These are phyloP conservation scores for Momotus momota DNA, from an alignment of 2,797 vertebrate genomes.

Conservation along the genomic window DNA sequence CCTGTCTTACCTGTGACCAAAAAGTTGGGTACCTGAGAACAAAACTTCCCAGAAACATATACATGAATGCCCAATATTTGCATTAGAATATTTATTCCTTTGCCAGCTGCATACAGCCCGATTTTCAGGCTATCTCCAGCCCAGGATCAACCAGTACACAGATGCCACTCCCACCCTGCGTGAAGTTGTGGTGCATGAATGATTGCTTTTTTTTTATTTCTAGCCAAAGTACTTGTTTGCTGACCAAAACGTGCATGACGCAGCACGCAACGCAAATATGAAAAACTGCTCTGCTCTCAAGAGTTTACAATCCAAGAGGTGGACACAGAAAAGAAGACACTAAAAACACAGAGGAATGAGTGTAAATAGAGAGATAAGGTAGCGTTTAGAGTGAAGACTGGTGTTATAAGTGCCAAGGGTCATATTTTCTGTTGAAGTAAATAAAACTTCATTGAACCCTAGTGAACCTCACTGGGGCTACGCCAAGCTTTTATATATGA, in stretches of 20 bases:
- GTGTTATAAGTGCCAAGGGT: conserved; percentile 3
- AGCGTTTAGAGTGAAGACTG: background rate
- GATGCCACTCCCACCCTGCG: background rate
- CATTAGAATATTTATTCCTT: background rate
- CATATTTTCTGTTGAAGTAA: conserved; percentile 14
- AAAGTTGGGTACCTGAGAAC: background rate
- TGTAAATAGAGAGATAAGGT: background rate
- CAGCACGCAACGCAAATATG: background rate
- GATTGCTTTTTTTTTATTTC: background rate
- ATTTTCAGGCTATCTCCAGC: background rate
- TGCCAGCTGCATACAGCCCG: background rate
- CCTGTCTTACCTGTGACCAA: background rate
- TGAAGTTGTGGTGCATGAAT: background rate
- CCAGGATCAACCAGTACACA: background rate
- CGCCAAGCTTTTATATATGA: background rate
- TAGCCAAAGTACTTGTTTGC: background rate
- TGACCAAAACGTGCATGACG: background rate
- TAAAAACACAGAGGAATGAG: background rate
- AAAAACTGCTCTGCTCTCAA: background rate
- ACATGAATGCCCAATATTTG: rapidly evolving
- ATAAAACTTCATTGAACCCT: background rate
- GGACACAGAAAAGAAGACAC: background rate
- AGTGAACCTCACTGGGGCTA: background rate
- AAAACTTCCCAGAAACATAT: background rate
- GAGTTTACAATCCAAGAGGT: background rate